These are phyloP conservation scores for Tautogolabrus adspersus DNA, from an alignment of 2,113 vertebrate genomes.

Conservation along the genomic window DNA sequence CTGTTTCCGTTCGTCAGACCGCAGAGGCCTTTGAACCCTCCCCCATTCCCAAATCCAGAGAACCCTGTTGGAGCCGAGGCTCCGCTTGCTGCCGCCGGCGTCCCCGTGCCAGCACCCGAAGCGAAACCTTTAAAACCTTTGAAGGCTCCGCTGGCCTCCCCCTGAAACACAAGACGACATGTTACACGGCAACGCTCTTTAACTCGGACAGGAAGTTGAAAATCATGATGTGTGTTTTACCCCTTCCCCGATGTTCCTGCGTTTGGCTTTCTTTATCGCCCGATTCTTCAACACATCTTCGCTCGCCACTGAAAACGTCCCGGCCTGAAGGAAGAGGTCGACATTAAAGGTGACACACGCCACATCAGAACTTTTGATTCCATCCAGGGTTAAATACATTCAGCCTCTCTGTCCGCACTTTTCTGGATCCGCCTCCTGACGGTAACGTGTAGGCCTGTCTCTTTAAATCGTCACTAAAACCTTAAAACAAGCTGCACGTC, in stretches of 20 bases:
- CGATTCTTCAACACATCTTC: constrained; percentile 94
- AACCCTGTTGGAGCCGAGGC: constrained; percentile 65
- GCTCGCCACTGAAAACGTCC: constrained; percentile 92
- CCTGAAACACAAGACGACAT: constrained; percentile 72
- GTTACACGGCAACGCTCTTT: too few relatives aligned
- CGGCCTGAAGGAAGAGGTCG: constrained; percentile 83
- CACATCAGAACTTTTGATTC: too few relatives aligned
- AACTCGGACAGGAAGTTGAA: too few relatives aligned
- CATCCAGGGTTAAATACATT: too few relatives aligned
- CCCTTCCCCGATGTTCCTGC: constrained; percentile 86
- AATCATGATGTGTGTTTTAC: constrained; percentile 67
- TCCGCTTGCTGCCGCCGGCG: constrained; percentile 71
- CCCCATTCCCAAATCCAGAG: constrained; percentile 85
- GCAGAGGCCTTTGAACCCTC: constrained; percentile 83
- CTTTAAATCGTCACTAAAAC: too few relatives aligned
- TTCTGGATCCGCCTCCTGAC: too few relatives aligned
- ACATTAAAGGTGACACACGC: background rate
- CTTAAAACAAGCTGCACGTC: too few relatives aligned
- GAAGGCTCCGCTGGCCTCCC: constrained; percentile 88
- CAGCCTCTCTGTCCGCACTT: too few relatives aligned
- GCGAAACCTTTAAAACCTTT: constrained; percentile 93
- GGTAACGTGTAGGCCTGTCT: too few relatives aligned
- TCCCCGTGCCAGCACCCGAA: constrained; percentile 33
- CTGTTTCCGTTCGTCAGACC: constrained; percentile 89
- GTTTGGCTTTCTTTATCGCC: constrained; percentile 95